Conservation (phyloP, 2,888 invertebrate genomes). For the Luperina testacea region DNA sequence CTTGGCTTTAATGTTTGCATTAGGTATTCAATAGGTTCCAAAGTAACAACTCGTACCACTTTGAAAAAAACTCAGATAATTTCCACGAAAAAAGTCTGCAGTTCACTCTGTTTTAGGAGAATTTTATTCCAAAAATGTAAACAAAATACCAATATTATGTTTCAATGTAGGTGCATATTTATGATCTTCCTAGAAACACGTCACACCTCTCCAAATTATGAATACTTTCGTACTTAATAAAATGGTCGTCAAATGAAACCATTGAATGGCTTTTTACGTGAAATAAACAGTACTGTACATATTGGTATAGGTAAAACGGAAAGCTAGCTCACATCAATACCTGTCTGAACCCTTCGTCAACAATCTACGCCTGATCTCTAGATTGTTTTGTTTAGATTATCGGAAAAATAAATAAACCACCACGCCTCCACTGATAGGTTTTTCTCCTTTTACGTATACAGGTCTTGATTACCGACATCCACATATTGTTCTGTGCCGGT, state of each 20-base stretch:
- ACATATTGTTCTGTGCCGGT: constrained; percentile 34
- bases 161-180: not conserved
- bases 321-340: not conserved
- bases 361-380: not conserved
- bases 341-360: not conserved
- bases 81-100: not conserved
- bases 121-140: not conserved
- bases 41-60: not conserved
- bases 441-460: constrained; percentile 15
- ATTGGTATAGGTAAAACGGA: not conserved
- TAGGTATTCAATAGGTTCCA: no score
- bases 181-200: not conserved
- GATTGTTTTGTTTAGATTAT: constrained; percentile 28
- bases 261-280: not conserved
- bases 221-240: not conserved
- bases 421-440: not conserved
- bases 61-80: not conserved
- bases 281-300: not conserved
- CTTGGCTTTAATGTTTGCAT: no score
- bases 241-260: not conserved
- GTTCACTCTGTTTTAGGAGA: not conserved
- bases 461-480: constrained; percentile 31
- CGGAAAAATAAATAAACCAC: not conserved
- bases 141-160: not conserved
- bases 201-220: not conserved